Conservation (phyloP, 2,888 invertebrate genomes). For the Campoletis raptor region DNA sequence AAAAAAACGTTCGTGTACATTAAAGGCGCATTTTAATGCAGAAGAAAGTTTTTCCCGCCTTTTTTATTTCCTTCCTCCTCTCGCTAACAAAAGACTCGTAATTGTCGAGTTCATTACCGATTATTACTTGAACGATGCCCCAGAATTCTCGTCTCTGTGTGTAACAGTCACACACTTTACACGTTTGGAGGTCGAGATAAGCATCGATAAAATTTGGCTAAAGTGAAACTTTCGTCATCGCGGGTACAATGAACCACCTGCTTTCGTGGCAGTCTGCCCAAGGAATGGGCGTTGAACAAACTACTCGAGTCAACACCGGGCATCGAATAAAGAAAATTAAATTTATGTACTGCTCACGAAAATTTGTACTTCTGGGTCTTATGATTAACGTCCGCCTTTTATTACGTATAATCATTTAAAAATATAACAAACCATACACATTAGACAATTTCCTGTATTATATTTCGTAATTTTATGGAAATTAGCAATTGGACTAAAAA, state of each 20-base stretch:
- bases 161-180: constrained; percentile 8
- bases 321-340: constrained; percentile 34
- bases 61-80: not conserved
- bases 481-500: not conserved
- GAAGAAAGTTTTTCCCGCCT: not conserved
- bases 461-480: not conserved
- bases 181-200: constrained; percentile 12
- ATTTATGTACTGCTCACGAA: not conserved
- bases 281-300: constrained; percentile 31
- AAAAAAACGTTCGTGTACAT: not conserved
- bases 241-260: constrained; percentile 52
- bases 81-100: constrained; percentile 7
- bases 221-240: constrained; percentile 51
- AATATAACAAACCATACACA: not conserved
- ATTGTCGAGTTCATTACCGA: constrained; percentile 43
- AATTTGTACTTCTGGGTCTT: constrained; percentile 16
- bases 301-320: constrained; percentile 40
- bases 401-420: not conserved
- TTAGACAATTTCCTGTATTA: not conserved
- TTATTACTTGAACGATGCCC: constrained; percentile 21
- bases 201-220: constrained; percentile 48
- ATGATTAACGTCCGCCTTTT: not conserved
- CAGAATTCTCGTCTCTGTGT: not conserved
- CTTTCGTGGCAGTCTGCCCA: constrained; percentile 50
- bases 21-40: not conserved